phyloP scores from a whole-genome alignment of 2,888 invertebrate genomes.

The Tetragnatha montana region DNA sequence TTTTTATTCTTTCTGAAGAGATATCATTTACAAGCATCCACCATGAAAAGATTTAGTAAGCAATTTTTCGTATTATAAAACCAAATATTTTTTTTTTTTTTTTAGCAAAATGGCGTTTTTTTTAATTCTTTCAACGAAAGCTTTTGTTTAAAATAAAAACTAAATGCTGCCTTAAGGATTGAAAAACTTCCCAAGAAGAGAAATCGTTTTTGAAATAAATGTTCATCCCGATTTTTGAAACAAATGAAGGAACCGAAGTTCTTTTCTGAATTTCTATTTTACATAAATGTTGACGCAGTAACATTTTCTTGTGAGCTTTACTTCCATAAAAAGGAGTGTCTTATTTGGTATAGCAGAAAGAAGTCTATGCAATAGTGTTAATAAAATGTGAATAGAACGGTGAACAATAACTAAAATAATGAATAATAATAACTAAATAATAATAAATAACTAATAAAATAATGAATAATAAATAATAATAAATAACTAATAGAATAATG shows the following conservation, averaged over 20 bases:
- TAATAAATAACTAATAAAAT: too few relatives aligned
- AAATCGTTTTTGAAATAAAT: neutral
- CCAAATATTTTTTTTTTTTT: too few relatives aligned
- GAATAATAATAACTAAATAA: too few relatives aligned
- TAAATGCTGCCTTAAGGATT: neutral
- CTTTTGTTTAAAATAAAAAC: neutral
- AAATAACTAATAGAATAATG: too few relatives aligned
- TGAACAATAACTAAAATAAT: too few relatives aligned
- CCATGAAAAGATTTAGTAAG: neutral
- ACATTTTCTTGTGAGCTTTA: conserved; percentile 42
- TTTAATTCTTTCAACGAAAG: neutral
- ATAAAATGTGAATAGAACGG: too few relatives aligned
- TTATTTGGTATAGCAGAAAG: conserved; percentile 3
- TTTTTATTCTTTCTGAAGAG: neutral
- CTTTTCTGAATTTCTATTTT: conserved; percentile 32
- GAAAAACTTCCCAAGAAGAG: neutral
- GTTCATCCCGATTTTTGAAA: neutral
- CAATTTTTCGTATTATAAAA: neutral
- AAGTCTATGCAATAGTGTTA: conserved; percentile 21
- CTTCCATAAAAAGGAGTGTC: conserved; percentile 17
- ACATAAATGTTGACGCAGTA: conserved; percentile 53
- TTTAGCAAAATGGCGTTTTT: neutral
- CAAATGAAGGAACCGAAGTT: neutral
- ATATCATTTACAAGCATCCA: neutral
- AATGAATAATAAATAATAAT: too few relatives aligned